Base-by-base conservation (phyloP, 2,797 vertebrate species). In the Takifugu ocellatus region DNA sequence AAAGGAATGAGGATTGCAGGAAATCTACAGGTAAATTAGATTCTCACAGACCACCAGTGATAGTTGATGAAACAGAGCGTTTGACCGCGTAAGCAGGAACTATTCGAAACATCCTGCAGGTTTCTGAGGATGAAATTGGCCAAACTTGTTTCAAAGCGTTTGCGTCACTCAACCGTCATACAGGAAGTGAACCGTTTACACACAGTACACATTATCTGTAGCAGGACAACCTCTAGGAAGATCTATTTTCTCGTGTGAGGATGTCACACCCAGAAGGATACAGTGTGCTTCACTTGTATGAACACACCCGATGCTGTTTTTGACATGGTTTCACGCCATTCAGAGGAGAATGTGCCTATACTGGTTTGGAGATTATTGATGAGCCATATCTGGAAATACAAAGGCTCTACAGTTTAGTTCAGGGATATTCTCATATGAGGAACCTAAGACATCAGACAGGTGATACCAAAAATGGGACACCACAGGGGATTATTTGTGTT, bases 271-370 rank as follows among this genome's bases (percentile, higher is more conserved):
- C 17, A 31, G 46, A 26, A 64, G 29, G 46, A 61, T 27, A 64
- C 49, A 29, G 11, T 10, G 8, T 15, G 60, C 64, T 63, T 54
- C 31, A 16, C 43, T 11, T 15, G 1, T 24, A 15, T 26, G 33
- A 56, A 56, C 78, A 66, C 75, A 70, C 76, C 78, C 63, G 67
- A 58, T 3, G 17, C 10, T 1, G 17, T 55, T 26, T 33, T 16
- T 33, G 1, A 27, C 15, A 56, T 53, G 21, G 75, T 74, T 65
- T 77, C 75, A 63, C 66, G 15, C 4, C 8, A 45, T 9, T 6
- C 15, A 2, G 25, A 21, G 29, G 31, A 46, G 17, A 74, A 73
- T 57, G 64, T 55, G 5, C 45, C 27, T 4, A 6, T 70, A 75
- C 79, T 61, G 25, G 70, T 59, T 57, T 1, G 5, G 21, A 15